A percentile compares a stretch with the other conserved stretches of the same genome.
phyloP scores from a whole-genome alignment of 2,888 invertebrate genomes.

The Habroteleia sp. region DNA sequence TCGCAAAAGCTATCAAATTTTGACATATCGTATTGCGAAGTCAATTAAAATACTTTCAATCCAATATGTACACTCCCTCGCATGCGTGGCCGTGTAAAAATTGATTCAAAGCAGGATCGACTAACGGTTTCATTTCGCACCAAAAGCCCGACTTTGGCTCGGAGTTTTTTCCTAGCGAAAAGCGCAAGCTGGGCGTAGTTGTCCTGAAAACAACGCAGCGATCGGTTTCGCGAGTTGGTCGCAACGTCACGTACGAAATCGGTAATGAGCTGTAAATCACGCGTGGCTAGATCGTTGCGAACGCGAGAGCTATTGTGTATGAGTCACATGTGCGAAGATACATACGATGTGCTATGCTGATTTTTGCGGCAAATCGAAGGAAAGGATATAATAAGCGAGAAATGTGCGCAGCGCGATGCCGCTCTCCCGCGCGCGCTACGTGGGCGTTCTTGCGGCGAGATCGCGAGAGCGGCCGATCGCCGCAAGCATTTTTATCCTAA shows the following conservation, averaged over 20 bases:
- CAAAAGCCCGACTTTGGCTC: too few species aligned
- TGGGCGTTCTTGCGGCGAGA: slow-evolving; percentile 63
- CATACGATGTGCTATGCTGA: slow-evolving; percentile 63
- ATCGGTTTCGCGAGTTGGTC: slow-evolving; percentile 62
- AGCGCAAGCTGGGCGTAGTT: slow-evolving; percentile 20
- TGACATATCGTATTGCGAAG: too few species aligned
- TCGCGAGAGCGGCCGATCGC: slow-evolving; percentile 37
- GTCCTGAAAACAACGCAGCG: slow-evolving; percentile 41
- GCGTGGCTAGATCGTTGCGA: slow-evolving; percentile 65
- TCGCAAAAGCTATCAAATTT: too few species aligned
- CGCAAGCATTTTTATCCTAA: slow-evolving; percentile 49
- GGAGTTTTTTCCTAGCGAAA: background rate
- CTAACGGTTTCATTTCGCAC: too few species aligned
- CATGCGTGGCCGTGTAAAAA: too few species aligned
- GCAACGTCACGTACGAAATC: slow-evolving; percentile 73
- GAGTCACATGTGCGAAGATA: slow-evolving; percentile 64
- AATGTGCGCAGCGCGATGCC: slow-evolving; percentile 70
- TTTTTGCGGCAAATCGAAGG: slow-evolving; percentile 70
- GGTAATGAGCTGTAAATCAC: slow-evolving; percentile 80
- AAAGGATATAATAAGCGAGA: slow-evolving; percentile 80
- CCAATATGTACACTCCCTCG: too few species aligned
- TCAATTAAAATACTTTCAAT: too few species aligned
- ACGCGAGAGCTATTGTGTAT: slow-evolving; percentile 67
- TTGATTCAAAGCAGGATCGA: too few species aligned
- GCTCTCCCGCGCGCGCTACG: slow-evolving; percentile 58